Evolutionary conservation across 2,113 vertebrate genomes (phyloP).

Genomic region (Daboia siamensis): DNA sequence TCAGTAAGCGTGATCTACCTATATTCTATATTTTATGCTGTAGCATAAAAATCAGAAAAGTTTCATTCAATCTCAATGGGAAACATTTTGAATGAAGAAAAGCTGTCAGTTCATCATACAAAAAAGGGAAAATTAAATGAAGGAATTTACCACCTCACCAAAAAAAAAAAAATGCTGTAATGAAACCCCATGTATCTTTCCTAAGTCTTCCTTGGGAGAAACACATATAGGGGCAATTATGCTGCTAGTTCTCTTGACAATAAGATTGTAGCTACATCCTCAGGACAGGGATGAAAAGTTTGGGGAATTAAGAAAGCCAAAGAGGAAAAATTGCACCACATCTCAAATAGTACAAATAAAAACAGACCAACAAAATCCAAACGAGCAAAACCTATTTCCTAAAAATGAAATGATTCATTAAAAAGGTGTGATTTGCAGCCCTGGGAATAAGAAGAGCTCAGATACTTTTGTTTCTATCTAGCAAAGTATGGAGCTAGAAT

Average conservation of each 20-base stretch:
- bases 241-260: not conserved
- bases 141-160: not conserved
- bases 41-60: not conserved
- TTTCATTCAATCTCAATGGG: not conserved
- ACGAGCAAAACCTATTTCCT: conserved; percentile 43
- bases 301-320: conserved; percentile 18
- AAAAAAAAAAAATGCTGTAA: not conserved
- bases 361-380: conserved; percentile 38
- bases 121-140: not conserved
- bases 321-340: conserved; percentile 30
- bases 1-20: not conserved
- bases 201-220: not conserved
- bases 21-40: not conserved
- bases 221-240: not conserved
- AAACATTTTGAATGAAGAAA: not conserved
- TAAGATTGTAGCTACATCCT: not conserved
- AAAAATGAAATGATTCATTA: conserved; percentile 48
- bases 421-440: conserved; percentile 32
- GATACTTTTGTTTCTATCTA: conserved; percentile 10
- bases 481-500: conserved; percentile 36
- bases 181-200: not conserved
- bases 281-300: not conserved
- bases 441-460: conserved; percentile 36
- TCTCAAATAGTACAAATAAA: conserved; percentile 40
- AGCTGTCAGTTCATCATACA: not conserved